phyloP scores from a whole-genome alignment of 53 echinoderm and acorn worm species.

The Actinopyga echinites region DNA sequence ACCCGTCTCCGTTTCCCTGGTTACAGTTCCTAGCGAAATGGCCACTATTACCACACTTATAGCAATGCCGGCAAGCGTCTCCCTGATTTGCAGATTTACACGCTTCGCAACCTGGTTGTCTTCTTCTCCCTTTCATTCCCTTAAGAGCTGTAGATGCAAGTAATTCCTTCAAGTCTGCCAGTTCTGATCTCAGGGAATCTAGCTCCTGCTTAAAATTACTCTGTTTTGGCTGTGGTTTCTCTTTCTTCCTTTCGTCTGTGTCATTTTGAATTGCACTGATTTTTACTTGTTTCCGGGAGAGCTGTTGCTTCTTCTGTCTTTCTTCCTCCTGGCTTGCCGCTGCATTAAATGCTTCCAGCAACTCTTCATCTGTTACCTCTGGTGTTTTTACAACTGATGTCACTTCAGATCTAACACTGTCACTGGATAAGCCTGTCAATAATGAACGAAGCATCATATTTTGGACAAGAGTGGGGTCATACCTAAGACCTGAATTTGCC shows the following conservation, averaged over 20 bases:
- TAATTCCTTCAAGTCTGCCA: not conserved
- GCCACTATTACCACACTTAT: constrained; percentile 3
- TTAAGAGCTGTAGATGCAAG: not conserved
- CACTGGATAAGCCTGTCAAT: not conserved
- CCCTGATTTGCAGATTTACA: constrained; percentile 10
- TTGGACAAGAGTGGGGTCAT: not conserved
- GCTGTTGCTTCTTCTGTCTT: not conserved
- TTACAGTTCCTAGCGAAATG: constrained; percentile 2
- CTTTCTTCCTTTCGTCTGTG: not conserved
- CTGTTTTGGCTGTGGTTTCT: not conserved
- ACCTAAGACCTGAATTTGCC: not conserved
- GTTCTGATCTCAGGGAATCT: not conserved
- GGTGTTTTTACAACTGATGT: not conserved
- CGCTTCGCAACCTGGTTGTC: too few relatives aligned
- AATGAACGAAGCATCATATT: too few relatives aligned
- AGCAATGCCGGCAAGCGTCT: constrained; percentile 36
- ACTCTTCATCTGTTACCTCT: too few relatives aligned
- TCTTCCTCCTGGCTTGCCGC: too few relatives aligned
- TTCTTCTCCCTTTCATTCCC: not conserved
- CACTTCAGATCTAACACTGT: not conserved
- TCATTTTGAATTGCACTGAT: not conserved
- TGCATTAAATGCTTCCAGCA: not conserved
- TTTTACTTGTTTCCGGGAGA: not conserved
- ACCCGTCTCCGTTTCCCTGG: constrained; percentile 17
- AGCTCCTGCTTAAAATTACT: too few relatives aligned